These are phyloP conservation scores for Papilio gigon DNA, from an alignment of 2,888 invertebrate species.

Conservation along the genomic window DNA sequence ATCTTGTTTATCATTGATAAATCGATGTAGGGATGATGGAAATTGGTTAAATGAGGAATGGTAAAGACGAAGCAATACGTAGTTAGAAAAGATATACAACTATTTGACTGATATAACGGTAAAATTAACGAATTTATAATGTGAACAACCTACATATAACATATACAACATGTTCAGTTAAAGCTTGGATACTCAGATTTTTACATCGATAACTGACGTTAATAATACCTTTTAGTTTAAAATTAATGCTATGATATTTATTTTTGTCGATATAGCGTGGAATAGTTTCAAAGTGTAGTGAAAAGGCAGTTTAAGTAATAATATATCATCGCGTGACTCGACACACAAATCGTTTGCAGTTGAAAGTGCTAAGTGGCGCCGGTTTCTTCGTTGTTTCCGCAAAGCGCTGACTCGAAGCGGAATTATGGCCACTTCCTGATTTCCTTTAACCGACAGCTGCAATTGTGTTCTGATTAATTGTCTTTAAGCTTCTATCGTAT, in stretches of 20 bases:
- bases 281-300: conserved; percentile 1
- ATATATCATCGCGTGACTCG: conserved; percentile 32
- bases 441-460: conserved; percentile 32
- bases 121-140: neutral
- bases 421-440: conserved; percentile 38
- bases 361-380: conserved; percentile 33
- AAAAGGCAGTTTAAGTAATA: conserved; percentile 1
- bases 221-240: no score
- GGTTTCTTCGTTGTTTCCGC: conserved; percentile 27
- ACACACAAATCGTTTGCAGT: conserved; percentile 31
- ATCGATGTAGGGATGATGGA: no score
- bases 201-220: no score
- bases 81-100: no score
- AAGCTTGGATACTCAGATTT: no score
- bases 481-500: conserved; percentile 8
- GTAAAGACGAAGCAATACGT: no score
- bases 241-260: neutral
- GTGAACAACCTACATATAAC: no score
- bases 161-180: no score
- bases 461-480: conserved; percentile 35
- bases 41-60: no score
- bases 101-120: no score
- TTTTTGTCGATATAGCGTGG: neutral
- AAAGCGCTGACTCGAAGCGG: conserved; percentile 31
- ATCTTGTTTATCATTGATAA: no score